A percentile compares a stretch with the other conserved stretches of the same genome.
Evolutionary conservation across 2,113 vertebrate genomes (phyloP).

Genomic region (Ptychochromis oligacanthus): DNA sequence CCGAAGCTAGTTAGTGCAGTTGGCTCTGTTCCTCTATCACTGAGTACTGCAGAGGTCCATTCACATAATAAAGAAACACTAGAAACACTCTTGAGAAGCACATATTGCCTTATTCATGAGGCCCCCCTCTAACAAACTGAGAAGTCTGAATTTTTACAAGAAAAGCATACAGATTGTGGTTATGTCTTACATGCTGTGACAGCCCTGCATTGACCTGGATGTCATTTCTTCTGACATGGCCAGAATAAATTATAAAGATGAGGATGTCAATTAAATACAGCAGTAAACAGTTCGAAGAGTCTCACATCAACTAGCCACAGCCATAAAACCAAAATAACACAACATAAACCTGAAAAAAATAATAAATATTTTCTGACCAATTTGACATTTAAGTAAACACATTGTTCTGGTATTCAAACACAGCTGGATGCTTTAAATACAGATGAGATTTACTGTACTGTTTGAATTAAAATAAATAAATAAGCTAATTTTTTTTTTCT

Average conservation of each 20-base stretch:
- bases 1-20: background rate
- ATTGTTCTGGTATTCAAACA: accelerated
- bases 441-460: background rate
- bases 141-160: background rate
- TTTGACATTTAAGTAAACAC: background rate
- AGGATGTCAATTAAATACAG: background rate
- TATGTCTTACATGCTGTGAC: background rate
- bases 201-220: accelerated
- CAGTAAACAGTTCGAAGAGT: background rate
- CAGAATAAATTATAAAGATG: background rate
- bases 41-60: background rate
- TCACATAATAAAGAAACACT: conserved; percentile 27
- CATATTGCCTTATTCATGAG: conserved; percentile 50
- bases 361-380: background rate
- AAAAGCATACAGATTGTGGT: background rate
- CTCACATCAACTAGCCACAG: background rate
- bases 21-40: background rate
- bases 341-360: background rate
- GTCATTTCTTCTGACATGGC: background rate
- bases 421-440: accelerated
- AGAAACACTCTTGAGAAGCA: conserved; percentile 18
- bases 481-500: too few species aligned
- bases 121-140: background rate
- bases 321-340: too few species aligned
- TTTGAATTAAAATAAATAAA: too few species aligned